These are phyloP conservation scores for Coleophora deauratella DNA, from an alignment of 2,888 invertebrate species.

Conservation along the genomic window DNA sequence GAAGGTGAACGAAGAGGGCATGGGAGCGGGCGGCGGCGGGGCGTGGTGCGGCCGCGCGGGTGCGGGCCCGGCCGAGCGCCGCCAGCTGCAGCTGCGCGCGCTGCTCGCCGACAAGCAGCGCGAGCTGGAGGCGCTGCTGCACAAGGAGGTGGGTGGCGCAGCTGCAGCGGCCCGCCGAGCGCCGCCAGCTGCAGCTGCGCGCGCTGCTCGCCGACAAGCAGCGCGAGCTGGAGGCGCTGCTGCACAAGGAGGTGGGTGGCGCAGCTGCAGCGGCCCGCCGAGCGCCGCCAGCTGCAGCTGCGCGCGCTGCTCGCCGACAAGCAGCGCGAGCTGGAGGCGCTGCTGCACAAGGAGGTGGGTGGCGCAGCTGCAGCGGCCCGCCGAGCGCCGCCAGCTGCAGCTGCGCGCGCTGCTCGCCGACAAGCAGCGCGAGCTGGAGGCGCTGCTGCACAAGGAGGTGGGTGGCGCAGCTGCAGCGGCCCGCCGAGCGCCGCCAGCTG, in stretches of 20 bases:
- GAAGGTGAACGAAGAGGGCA: constrained; percentile 55
- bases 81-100: constrained; percentile 70
- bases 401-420: constrained; percentile 75
- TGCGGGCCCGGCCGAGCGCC: constrained; percentile 55
- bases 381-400: constrained; percentile 68
- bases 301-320: constrained; percentile 76
- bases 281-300: constrained; percentile 69
- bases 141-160: constrained; percentile 73
- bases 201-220: constrained; percentile 77
- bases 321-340: constrained; percentile 77
- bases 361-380: constrained; percentile 31
- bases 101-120: constrained; percentile 77
- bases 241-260: constrained; percentile 74
- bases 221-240: constrained; percentile 77
- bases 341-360: constrained; percentile 76
- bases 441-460: constrained; percentile 77
- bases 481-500: constrained; percentile 68
- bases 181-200: constrained; percentile 68
- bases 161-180: constrained; percentile 50
- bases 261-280: constrained; percentile 38
- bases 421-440: constrained; percentile 78
- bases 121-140: constrained; percentile 78
- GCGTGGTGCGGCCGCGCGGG: constrained; percentile 21
- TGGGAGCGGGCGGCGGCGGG: constrained; percentile 26
- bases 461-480: constrained; percentile 23